Percentiles rank a stretch among this genome's conserved stretches.
phyloP scores from a whole-genome alignment of 2,888 invertebrate species.

The Drosophila algonquin region DNA sequence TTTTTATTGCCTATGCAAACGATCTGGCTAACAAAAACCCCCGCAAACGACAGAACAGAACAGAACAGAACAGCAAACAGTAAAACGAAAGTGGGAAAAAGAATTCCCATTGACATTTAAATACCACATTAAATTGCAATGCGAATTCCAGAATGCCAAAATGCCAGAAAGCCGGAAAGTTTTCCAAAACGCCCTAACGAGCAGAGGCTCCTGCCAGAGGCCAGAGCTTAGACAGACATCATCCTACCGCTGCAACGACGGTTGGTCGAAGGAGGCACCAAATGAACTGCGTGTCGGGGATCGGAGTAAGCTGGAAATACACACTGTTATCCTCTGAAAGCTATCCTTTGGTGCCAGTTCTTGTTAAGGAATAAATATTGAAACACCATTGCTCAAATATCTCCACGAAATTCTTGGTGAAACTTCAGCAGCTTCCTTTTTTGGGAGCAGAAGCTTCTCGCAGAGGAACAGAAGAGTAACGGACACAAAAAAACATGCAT shows the following conservation, averaged over 20 bases:
- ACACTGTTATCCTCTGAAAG: too few species aligned
- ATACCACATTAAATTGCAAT: slow-evolving; percentile 31
- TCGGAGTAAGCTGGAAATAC: too few species aligned
- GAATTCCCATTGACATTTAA: slow-evolving; percentile 31
- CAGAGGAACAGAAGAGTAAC: neutral
- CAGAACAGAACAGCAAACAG: neutral
- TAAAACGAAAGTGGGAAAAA: slow-evolving; percentile 16
- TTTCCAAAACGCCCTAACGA: slow-evolving; percentile 9
- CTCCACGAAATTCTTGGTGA: too few species aligned
- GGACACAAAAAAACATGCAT: neutral
- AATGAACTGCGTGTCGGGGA: too few species aligned
- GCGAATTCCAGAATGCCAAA: slow-evolving; percentile 5
- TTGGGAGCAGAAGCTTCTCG: neutral
- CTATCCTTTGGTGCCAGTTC: too few species aligned
- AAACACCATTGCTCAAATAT: too few species aligned
- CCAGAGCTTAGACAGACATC: too few species aligned
- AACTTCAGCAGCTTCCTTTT: neutral
- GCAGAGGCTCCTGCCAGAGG: too few species aligned
- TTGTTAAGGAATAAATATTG: too few species aligned
- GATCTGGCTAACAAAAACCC: slow-evolving; percentile 38
- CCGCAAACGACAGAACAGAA: slow-evolving; percentile 6
- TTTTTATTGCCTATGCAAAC: slow-evolving; percentile 66
- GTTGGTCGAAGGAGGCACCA: too few species aligned
- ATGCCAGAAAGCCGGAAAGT: slow-evolving; percentile 9
- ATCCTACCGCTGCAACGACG: too few species aligned